Conservation (phyloP, 2,797 vertebrate species). For the Lepilemur ruficaudatus region DNA sequence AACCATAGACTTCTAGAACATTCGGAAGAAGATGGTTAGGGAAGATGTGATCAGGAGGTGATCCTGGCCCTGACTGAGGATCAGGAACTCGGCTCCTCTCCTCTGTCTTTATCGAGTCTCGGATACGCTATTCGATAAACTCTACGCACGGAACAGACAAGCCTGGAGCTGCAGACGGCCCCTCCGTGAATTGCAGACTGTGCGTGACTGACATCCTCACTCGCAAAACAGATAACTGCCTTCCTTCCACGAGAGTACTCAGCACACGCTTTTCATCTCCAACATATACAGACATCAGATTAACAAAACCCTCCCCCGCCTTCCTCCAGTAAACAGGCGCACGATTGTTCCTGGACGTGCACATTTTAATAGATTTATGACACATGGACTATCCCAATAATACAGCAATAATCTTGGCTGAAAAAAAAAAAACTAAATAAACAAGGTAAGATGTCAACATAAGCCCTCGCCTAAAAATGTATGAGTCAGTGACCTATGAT, state of each 20-base stretch:
- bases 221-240: background rate
- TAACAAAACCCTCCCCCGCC: background rate
- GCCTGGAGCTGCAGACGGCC: background rate
- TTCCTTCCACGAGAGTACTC: background rate
- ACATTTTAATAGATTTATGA: constrained; percentile 32
- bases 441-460: background rate
- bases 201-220: background rate
- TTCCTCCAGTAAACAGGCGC: constrained; percentile 5
- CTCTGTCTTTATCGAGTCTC: background rate
- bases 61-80: background rate
- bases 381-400: background rate
- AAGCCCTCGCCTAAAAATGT: background rate
- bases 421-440: background rate
- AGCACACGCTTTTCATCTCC: background rate
- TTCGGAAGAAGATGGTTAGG: background rate
- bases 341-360: background rate
- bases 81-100: background rate
- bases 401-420: background rate
- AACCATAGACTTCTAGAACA: background rate
- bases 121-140: background rate
- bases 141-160: background rate
- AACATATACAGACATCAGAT: background rate
- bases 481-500: background rate
- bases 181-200: background rate
- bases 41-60: background rate